Conservation (phyloP, 2,797 vertebrate species). For the Protosalanx chinensis region DNA sequence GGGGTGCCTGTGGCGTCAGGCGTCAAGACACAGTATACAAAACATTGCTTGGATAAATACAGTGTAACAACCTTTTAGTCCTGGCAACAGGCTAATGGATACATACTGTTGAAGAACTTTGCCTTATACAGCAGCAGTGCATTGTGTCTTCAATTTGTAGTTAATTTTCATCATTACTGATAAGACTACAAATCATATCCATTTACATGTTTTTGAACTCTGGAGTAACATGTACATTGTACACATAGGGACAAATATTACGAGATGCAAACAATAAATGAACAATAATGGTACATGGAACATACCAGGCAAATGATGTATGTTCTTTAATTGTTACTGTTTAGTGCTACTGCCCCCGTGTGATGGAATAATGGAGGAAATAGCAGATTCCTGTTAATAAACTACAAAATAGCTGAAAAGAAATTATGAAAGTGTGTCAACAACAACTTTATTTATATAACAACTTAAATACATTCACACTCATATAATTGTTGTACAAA, state of each 20-base stretch:
- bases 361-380: constrained; percentile 36
- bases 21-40: not conserved
- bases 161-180: not conserved
- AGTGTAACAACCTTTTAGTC: not conserved
- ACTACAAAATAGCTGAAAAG: no score
- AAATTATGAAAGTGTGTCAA: constrained; percentile 32
- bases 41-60: not conserved
- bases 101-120: not conserved
- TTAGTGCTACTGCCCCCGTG: constrained; percentile 50
- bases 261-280: not conserved
- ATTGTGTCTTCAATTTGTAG: not conserved
- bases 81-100: not conserved
- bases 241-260: no score
- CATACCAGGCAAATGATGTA: no score
- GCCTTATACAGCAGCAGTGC: constrained; percentile 17
- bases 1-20: not conserved
- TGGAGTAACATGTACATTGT: not conserved
- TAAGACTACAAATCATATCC: not conserved
- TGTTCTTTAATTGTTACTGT: constrained; percentile 1
- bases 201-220: not conserved
- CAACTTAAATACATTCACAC: constrained; percentile 8
- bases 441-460: constrained; percentile 18
- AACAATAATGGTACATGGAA: no score
- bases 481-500: not conserved
- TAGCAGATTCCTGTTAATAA: not conserved